phyloP scores from a whole-genome alignment of 2,888 invertebrate species.

The Epicampocera succincta region DNA sequence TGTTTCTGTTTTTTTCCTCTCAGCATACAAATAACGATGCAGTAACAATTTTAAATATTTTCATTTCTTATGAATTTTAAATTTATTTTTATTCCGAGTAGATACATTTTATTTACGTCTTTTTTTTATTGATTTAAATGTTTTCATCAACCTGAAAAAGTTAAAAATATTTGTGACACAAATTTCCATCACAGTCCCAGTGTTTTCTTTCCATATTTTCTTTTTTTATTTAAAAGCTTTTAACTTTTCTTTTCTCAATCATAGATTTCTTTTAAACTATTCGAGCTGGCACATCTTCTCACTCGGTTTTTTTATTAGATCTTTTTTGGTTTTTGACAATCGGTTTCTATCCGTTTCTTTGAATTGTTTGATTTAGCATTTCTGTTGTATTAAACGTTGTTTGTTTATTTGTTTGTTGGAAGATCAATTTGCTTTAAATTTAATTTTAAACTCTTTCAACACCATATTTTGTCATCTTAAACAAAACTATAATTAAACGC shows the following conservation, averaged over 20 bases:
- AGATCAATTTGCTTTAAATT: constrained; percentile 17
- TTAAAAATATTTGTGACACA: constrained; percentile 10
- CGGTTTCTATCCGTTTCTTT: constrained; percentile 10
- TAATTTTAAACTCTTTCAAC: constrained; percentile 52
- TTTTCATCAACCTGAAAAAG: neutral
- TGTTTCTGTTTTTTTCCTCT: constrained; percentile 69
- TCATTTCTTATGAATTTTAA: constrained; percentile 67
- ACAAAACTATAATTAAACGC: constrained; percentile 29
- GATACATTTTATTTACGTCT: neutral
- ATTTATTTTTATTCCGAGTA: neutral
- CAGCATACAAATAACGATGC: constrained; percentile 66
- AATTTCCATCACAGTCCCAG: constrained; percentile 53
- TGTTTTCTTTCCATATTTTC: constrained; percentile 44
- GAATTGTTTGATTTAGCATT: constrained; percentile 24
- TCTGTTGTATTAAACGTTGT: constrained; percentile 35
- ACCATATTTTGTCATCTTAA: constrained; percentile 55
- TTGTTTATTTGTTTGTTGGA: constrained; percentile 27
- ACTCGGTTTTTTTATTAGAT: neutral
- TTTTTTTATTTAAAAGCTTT: neutral
- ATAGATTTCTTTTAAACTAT: neutral
- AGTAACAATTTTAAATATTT: constrained; percentile 60
- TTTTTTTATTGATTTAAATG: neutral
- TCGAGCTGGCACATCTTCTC: constrained; percentile 20
- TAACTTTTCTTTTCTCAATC: constrained; percentile 13
- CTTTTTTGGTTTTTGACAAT: neutral